Conservation (phyloP, 2,113 vertebrate species). For the Numenius arquata region DNA sequence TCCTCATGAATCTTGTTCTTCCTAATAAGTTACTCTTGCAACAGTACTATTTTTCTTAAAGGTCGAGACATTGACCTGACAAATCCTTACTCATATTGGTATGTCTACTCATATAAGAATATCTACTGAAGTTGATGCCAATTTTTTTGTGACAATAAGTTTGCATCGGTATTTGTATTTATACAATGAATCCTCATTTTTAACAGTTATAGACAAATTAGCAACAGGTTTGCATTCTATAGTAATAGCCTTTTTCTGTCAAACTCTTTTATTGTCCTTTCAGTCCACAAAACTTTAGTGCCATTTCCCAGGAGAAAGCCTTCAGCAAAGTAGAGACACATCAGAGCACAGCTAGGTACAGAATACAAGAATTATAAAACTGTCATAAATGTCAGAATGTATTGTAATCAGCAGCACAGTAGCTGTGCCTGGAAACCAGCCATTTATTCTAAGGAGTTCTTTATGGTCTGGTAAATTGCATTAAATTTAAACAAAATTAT, state of each 20-base stretch:
- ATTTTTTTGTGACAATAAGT: background rate
- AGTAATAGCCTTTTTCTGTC: slow-evolving; percentile 17
- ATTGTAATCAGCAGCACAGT: slow-evolving; percentile 74
- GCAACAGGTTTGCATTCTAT: background rate
- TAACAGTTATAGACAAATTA: background rate
- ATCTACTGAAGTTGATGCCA: fast-evolving
- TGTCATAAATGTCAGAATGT: slow-evolving; percentile 77
- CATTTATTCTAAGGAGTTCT: slow-evolving; percentile 73
- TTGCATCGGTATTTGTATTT: background rate
- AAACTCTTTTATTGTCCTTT: slow-evolving; percentile 64
- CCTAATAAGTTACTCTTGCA: background rate
- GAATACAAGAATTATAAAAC: slow-evolving; percentile 75
- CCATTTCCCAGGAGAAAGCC: slow-evolving; percentile 67
- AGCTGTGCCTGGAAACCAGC: slow-evolving; percentile 71
- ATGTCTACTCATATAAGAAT: background rate
- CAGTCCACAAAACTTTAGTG: slow-evolving; percentile 65
- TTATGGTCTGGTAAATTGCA: slow-evolving; percentile 75
- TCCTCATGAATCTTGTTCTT: background rate
- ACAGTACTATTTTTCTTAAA: background rate
- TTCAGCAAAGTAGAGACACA: slow-evolving; percentile 69
- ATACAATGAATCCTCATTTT: background rate
- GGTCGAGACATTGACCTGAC: background rate
- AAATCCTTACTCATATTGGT: background rate
- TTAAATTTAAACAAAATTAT: slow-evolving; percentile 73
- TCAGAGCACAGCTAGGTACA: slow-evolving; percentile 63